Percentiles rank a stretch among this genome's conserved stretches.
Evolutionary conservation across 1,140 invertebrate genomes (phyloP).

Genomic region (Drosophila sproati): DNA sequence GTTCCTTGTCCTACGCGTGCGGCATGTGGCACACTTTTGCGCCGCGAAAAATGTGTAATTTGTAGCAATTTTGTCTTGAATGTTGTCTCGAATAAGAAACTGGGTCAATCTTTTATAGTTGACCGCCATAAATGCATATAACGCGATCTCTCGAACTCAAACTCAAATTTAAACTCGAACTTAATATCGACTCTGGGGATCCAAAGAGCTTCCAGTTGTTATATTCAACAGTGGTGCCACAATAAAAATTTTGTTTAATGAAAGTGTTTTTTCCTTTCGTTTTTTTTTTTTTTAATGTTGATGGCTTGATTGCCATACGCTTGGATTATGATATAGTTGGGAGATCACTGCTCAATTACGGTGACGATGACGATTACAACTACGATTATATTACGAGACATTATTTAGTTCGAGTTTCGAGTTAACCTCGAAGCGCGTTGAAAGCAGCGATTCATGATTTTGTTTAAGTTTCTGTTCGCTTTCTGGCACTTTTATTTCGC

Average conservation of each 20-base stretch:
- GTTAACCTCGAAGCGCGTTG: constrained; percentile 53
- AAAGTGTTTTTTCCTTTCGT: constrained; percentile 66
- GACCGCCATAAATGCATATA: constrained; percentile 72
- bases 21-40: constrained; percentile 81
- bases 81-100: constrained; percentile 52
- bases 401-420: constrained; percentile 4
- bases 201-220: constrained; percentile 10
- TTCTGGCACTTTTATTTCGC: constrained; percentile 49
- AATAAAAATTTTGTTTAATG: constrained; percentile 81
- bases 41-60: constrained; percentile 78
- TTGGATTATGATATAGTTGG: constrained; percentile 66
- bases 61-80: constrained; percentile 73
- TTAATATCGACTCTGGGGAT: neutral
- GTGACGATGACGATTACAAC: constrained; percentile 25
- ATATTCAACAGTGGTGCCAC: constrained; percentile 53
- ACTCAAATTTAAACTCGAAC: neutral
- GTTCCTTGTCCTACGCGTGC: constrained; percentile 65
- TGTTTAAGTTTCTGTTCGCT: neutral
- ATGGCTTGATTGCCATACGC: constrained; percentile 72
- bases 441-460: constrained; percentile 49
- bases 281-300: constrained; percentile 50
- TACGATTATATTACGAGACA: constrained; percentile 39
- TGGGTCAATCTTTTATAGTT: constrained; percentile 79
- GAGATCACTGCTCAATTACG: constrained; percentile 30
- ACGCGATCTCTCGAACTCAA: constrained; percentile 28